These are phyloP conservation scores for Tyrannus savana DNA, from an alignment of 2,113 vertebrate species.

Conservation along the genomic window DNA sequence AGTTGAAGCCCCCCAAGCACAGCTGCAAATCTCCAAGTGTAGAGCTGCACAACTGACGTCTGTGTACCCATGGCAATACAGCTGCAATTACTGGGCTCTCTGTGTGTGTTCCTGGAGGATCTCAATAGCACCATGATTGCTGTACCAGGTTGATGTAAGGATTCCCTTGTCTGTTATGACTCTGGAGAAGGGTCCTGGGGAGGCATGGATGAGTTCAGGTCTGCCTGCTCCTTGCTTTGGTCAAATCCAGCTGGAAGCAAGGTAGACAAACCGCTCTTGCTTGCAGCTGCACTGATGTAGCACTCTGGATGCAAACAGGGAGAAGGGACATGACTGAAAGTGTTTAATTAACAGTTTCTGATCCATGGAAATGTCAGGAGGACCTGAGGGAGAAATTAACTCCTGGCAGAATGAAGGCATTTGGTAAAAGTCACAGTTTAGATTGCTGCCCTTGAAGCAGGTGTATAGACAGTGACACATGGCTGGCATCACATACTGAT, in stretches of 20 bases:
- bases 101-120: not conserved
- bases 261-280: not conserved
- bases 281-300: not conserved
- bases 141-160: not conserved
- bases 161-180: not conserved
- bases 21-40: not conserved
- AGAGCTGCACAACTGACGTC: not conserved
- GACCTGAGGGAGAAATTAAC: not conserved
- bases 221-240: not conserved
- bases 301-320: not conserved
- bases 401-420: not conserved
- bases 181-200: not conserved
- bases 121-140: not conserved
- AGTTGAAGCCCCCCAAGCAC: not conserved
- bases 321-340: not conserved
- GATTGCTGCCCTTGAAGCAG: not conserved
- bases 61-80: not conserved
- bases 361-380: not conserved
- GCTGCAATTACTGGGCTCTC: not conserved
- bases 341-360: not conserved
- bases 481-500: not conserved
- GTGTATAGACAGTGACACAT: accelerated
- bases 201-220: not conserved
- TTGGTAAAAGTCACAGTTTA: not conserved
- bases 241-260: not conserved